Conservation (phyloP, 2,113 vertebrate species). For the Phoenicopterus ruber region DNA sequence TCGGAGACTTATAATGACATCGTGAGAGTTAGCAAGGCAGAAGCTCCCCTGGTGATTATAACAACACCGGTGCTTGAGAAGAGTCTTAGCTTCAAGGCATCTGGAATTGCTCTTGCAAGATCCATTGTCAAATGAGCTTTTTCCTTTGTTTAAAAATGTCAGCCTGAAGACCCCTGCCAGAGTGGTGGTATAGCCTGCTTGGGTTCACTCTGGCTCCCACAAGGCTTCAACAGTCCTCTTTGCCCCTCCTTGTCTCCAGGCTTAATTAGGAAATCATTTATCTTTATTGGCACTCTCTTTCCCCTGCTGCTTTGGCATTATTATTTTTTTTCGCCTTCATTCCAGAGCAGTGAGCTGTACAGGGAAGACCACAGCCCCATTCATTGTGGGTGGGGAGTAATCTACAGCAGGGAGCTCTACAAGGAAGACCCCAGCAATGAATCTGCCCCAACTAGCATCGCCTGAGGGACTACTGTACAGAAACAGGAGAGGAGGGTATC, state of each 20-base stretch:
- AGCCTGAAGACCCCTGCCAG: slow-evolving; percentile 66
- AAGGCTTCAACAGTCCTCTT: slow-evolving; percentile 51
- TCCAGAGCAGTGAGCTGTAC: slow-evolving; percentile 59
- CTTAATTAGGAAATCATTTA: slow-evolving; percentile 69
- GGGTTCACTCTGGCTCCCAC: slow-evolving; percentile 59
- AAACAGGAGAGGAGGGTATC: slow-evolving; percentile 29
- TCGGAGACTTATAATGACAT: slow-evolving; percentile 21
- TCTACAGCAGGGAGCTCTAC: slow-evolving; percentile 43
- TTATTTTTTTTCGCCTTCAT: slow-evolving; percentile 39
- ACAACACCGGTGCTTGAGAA: slow-evolving; percentile 63
- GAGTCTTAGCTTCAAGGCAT: slow-evolving; percentile 53
- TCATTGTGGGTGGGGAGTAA: slow-evolving; percentile 64
- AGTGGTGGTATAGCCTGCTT: slow-evolving; percentile 62
- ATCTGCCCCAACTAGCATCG: not conserved
- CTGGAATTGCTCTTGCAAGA: slow-evolving; percentile 66
- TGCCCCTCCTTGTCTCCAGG: slow-evolving; percentile 68
- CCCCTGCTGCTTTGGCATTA: slow-evolving; percentile 61
- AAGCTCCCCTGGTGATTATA: slow-evolving; percentile 58
- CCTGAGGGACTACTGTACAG: slow-evolving; percentile 30
- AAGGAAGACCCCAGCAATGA: slow-evolving; percentile 59
- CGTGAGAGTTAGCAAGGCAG: slow-evolving; percentile 46
- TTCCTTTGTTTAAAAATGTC: slow-evolving; percentile 70
- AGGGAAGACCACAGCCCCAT: slow-evolving; percentile 67
- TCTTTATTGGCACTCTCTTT: slow-evolving; percentile 64
- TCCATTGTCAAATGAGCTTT: slow-evolving; percentile 63